Evolutionary conservation across 2,888 invertebrate genomes (phyloP).

Genomic region (Spodoptera exigua): DNA sequence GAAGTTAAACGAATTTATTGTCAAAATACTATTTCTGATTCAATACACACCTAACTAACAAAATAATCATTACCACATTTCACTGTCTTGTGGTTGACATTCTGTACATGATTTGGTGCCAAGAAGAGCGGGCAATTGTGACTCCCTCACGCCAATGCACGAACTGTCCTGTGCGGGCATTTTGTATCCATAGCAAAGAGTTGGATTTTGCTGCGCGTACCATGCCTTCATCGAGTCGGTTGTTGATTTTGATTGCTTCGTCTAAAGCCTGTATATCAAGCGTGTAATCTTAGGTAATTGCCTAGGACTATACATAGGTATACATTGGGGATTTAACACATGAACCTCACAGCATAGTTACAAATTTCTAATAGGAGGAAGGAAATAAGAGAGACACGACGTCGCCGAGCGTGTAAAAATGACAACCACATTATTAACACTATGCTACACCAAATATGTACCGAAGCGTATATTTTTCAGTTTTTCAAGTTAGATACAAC

Average conservation of each 20-base stretch:
- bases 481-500: no score
- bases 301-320: no score
- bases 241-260: constrained; percentile 72
- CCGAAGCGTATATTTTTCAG: no score
- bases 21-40: not conserved
- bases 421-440: no score
- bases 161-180: constrained; percentile 69
- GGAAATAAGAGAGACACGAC: no score
- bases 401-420: no score
- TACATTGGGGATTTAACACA: no score
- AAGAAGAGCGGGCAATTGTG: constrained; percentile 66
- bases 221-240: constrained; percentile 73
- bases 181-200: constrained; percentile 73
- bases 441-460: no score
- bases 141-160: constrained; percentile 70
- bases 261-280: constrained; percentile 65
- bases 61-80: constrained; percentile 11
- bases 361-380: no score
- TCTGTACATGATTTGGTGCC: constrained; percentile 79
- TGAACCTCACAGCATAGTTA: no score
- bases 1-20: not conserved
- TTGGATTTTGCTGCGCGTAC: constrained; percentile 67
- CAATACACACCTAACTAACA: not conserved
- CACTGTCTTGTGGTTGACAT: constrained; percentile 66
- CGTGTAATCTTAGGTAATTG: no score